These are phyloP conservation scores for Lepidostoma basale DNA, from an alignment of 1,140 invertebrate species.

Conservation along the genomic window DNA sequence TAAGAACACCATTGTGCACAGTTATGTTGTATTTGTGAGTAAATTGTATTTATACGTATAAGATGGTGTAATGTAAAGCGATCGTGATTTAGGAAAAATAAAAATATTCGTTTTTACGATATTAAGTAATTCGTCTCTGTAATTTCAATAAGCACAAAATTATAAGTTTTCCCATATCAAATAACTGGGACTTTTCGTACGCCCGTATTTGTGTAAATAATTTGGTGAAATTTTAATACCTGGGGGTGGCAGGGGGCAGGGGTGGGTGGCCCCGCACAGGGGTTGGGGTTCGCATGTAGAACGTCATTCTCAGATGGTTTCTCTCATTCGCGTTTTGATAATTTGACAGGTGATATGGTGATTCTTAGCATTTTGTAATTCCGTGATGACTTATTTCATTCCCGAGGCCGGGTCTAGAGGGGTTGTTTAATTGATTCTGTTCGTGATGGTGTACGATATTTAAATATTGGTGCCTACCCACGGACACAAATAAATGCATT, in stretches of 20 bases:
- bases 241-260: neutral
- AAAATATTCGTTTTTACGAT: no score
- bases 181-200: neutral
- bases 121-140: neutral
- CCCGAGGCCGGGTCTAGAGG: neutral
- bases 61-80: no score
- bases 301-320: conserved; percentile 32
- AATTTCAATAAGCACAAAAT: neutral
- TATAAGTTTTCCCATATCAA: neutral
- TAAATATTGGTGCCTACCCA: no score
- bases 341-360: conserved; percentile 40
- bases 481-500: no score
- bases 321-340: conserved; percentile 37
- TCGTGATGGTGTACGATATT: neutral
- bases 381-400: conserved; percentile 16
- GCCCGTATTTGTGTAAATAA: conserved; percentile 20
- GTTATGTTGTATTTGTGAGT: no score
- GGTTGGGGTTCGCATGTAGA: conserved; percentile 14
- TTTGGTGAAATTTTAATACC: conserved; percentile 30
- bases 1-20: no score
- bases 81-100: no score
- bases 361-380: conserved; percentile 40
- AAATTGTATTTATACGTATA: no score
- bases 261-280: neutral
- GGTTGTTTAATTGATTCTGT: conserved; percentile 29